Conservation (phyloP, 2,888 invertebrate species). For the Thereva nobilitata region DNA sequence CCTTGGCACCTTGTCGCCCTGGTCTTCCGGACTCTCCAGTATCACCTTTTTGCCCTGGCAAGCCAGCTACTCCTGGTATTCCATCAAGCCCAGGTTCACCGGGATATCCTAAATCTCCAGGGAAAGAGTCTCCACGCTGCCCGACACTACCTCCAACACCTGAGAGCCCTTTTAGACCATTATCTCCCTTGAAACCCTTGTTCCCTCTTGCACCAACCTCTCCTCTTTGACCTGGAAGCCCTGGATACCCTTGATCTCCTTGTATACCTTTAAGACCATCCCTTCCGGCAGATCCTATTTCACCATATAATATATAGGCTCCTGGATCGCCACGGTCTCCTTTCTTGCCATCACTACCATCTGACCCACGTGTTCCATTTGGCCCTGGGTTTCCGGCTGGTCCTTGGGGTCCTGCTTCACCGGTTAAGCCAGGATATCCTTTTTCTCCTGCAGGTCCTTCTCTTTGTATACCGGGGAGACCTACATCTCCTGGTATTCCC, state of each 20-base stretch:
- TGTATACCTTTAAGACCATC: slow-evolving; percentile 57
- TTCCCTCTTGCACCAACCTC: slow-evolving; percentile 61
- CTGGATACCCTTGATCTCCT: slow-evolving; percentile 61
- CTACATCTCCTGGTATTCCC: slow-evolving; percentile 63
- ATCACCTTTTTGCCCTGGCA: slow-evolving; percentile 58
- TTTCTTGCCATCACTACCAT: slow-evolving; percentile 55
- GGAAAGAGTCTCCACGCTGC: slow-evolving; percentile 54
- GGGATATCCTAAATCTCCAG: slow-evolving; percentile 53
- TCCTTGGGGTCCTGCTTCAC: slow-evolving; percentile 68
- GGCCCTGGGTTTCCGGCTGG: slow-evolving; percentile 62
- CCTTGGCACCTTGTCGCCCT: slow-evolving; percentile 56
- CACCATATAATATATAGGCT: slow-evolving; percentile 54
- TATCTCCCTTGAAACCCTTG: slow-evolving; percentile 63
- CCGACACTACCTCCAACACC: slow-evolving; percentile 64
- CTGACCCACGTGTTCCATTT: slow-evolving; percentile 56
- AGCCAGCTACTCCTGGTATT: slow-evolving; percentile 51
- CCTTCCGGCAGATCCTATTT: slow-evolving; percentile 55
- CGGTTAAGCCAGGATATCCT: slow-evolving; percentile 69
- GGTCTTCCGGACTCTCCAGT: slow-evolving; percentile 53
- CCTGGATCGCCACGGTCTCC: slow-evolving; percentile 59
- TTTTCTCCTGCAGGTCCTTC: slow-evolving; percentile 66
- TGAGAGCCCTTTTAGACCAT: slow-evolving; percentile 62
- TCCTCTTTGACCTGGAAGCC: slow-evolving; percentile 60
- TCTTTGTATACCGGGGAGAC: slow-evolving; percentile 63
- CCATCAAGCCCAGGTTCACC: slow-evolving; percentile 58